Evolutionary conservation across 2,888 invertebrate species (phyloP).

Genomic region (Agrochola litura): DNA sequence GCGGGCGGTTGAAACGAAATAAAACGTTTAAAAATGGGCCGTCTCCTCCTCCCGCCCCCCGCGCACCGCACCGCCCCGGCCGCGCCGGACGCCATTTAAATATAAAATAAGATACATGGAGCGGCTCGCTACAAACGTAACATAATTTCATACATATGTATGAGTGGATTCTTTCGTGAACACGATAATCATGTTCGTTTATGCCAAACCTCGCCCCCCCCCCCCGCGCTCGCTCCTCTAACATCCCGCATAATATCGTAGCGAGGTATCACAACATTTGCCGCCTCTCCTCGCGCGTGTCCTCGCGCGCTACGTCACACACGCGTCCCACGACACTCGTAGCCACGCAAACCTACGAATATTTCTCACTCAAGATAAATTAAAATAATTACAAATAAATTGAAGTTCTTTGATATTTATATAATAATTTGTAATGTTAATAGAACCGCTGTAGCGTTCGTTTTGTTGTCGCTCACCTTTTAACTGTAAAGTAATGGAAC

Average conservation of each 20-base stretch:
- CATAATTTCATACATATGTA: constrained; percentile 70
- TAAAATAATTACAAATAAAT: constrained; percentile 14
- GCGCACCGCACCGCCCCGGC: background rate
- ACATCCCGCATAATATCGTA: constrained; percentile 45
- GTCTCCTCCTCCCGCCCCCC: background rate
- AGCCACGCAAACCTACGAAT: background rate
- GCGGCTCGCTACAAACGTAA: constrained; percentile 51
- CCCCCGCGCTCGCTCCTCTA: constrained; percentile 3
- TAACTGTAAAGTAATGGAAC: constrained; percentile 17
- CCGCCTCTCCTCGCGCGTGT: background rate
- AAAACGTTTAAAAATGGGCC: constrained; percentile 46
- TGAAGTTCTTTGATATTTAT: background rate
- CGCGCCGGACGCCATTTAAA: constrained; percentile 56
- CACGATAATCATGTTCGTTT: constrained; percentile 62
- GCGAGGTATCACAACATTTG: constrained; percentile 34
- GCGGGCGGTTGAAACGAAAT: constrained; percentile 9
- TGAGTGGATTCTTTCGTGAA: constrained; percentile 66
- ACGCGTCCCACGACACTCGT: constrained; percentile 13
- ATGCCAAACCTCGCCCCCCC: constrained; percentile 20
- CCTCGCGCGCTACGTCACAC: background rate
- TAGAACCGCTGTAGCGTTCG: background rate
- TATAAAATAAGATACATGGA: constrained; percentile 59
- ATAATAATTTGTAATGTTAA: background rate
- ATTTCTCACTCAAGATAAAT: constrained; percentile 2
- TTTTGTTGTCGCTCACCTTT: constrained; percentile 10